These are phyloP conservation scores for Drosophila mojavensis DNA, from an alignment of 1,140 invertebrate species.

Conservation along the genomic window DNA sequence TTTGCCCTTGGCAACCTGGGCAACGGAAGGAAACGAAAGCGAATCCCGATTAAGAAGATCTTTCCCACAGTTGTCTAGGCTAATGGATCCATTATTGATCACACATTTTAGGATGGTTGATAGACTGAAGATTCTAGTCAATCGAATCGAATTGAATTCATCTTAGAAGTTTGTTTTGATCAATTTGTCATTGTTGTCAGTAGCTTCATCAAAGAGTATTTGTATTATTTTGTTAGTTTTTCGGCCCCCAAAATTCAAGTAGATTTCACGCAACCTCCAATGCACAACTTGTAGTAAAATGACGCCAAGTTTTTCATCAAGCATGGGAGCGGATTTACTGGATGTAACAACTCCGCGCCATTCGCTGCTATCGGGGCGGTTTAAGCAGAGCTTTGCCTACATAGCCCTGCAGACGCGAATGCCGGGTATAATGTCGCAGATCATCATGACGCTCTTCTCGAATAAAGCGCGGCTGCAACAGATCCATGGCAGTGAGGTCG, in stretches of 20 bases:
- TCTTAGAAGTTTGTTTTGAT: too few species aligned
- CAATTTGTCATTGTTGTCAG: background rate
- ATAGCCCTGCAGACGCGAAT: constrained; percentile 48
- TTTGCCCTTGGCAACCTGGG: constrained; percentile 59
- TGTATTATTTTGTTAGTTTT: background rate
- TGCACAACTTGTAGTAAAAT: background rate
- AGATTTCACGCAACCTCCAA: too few species aligned
- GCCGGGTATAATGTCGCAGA: constrained; percentile 61
- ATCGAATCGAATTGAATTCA: too few species aligned
- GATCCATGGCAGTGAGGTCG: constrained; percentile 34
- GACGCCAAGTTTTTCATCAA: background rate
- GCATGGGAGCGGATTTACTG: background rate
- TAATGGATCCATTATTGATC: constrained; percentile 2
- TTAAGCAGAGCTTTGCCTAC: constrained; percentile 70
- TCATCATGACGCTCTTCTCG: background rate
- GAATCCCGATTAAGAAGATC: constrained; percentile 16
- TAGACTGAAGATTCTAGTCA: too few species aligned
- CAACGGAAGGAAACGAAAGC: constrained; percentile 49
- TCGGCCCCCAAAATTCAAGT: background rate
- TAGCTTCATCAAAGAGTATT: background rate
- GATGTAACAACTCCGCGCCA: constrained; percentile 57
- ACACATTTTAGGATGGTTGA: too few species aligned
- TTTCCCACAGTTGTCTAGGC: constrained; percentile 64
- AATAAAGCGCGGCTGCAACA: background rate
- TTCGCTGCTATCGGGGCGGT: constrained; percentile 60